A percentile compares a stretch with the other conserved stretches of the same genome.
Evolutionary conservation across 1,140 invertebrate genomes (phyloP).

Genomic region (Dolichoris vasculosae): DNA sequence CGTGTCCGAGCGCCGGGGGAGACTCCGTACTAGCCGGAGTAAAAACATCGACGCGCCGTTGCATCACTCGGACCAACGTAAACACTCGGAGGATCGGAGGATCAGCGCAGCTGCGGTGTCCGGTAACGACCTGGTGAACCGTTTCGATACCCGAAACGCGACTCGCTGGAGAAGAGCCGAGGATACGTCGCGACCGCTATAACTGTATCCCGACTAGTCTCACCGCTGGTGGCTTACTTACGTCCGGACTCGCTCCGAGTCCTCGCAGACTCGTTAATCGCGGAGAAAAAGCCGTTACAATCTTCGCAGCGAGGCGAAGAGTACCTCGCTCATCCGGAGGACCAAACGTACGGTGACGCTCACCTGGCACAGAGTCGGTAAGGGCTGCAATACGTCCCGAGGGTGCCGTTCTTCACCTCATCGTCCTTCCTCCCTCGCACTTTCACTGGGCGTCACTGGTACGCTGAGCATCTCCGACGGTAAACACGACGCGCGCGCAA

Average conservation of each 20-base stretch:
- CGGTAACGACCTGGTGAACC: too few relatives aligned
- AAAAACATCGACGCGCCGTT: conserved; percentile 57
- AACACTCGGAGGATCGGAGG: background rate
- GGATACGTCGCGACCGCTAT: background rate
- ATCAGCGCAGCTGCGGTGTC: background rate
- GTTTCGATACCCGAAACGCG: too few relatives aligned
- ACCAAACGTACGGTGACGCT: background rate
- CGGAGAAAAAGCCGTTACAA: background rate
- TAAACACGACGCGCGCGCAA: background rate
- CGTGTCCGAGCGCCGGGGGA: conserved; percentile 35
- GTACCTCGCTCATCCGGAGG: too few relatives aligned
- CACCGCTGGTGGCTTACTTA: background rate
- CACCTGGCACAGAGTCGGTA: background rate
- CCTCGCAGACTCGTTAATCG: background rate
- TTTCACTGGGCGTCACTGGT: background rate
- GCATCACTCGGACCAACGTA: background rate
- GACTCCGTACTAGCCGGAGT: conserved; percentile 56
- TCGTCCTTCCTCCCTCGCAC: conserved; percentile 19
- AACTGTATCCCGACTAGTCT: background rate
- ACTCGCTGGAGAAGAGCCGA: background rate
- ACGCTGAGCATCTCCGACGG: background rate
- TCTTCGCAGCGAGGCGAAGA: too few relatives aligned
- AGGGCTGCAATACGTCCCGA: background rate
- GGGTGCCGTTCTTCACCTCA: background rate
- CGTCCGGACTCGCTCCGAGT: background rate